These are phyloP conservation scores for Rhizomys pruinosus DNA, from an alignment of 2,113 vertebrate species.

Conservation along the genomic window DNA sequence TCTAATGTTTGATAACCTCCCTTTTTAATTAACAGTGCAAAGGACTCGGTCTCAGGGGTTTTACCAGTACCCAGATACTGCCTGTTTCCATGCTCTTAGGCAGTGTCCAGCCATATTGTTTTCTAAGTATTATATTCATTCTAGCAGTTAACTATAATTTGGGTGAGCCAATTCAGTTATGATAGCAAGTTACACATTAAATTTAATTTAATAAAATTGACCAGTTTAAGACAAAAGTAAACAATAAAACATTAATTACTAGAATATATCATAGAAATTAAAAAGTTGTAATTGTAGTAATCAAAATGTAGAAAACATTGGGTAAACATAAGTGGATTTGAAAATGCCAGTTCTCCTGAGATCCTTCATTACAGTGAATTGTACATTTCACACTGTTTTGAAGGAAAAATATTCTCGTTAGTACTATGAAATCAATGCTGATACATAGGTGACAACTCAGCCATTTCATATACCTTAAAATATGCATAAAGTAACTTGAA, in stretches of 20 bases:
- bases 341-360: not conserved
- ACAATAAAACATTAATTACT: not conserved
- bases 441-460: not conserved
- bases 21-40: conserved; percentile 17
- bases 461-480: not conserved
- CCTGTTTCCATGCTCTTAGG: not conserved
- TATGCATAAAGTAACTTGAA: not conserved
- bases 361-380: not conserved
- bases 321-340: not conserved
- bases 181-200: not conserved
- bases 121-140: not conserved
- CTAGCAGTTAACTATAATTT: not conserved
- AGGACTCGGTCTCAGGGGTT: not conserved
- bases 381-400: not conserved
- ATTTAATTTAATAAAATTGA: not conserved
- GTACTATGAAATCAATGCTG: conserved; percentile 10
- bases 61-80: not conserved
- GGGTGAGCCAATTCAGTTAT: not conserved
- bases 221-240: not conserved
- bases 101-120: not conserved
- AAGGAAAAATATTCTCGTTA: not conserved
- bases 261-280: too few relatives aligned
- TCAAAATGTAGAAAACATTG: not conserved
- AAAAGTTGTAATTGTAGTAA: not conserved
- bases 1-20: not conserved